phyloP scores from a whole-genome alignment of 2,888 invertebrate species.

The Drosophila barbarae region DNA sequence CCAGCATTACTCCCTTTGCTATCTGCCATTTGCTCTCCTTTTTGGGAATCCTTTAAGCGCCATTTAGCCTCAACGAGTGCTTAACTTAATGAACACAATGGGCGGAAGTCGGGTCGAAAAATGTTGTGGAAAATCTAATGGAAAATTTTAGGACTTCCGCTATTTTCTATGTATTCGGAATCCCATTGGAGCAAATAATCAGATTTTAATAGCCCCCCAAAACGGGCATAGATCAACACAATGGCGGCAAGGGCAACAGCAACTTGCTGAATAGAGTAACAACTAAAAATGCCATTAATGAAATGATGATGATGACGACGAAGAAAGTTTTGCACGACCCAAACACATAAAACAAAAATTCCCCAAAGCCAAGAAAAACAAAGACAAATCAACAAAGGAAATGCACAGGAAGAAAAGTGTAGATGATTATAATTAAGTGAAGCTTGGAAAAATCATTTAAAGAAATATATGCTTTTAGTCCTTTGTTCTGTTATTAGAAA shows the following conservation, averaged over 20 bases:
- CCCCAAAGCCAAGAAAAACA: slow-evolving; percentile 40
- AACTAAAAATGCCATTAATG: slow-evolving; percentile 62
- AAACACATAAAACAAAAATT: slow-evolving; percentile 66
- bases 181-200: slow-evolving; percentile 51
- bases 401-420: slow-evolving; percentile 24
- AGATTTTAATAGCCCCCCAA: slow-evolving; percentile 55
- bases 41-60: slow-evolving; percentile 25
- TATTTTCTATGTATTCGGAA: slow-evolving; percentile 18
- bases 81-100: slow-evolving; percentile 47
- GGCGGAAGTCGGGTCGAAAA: slow-evolving; percentile 17
- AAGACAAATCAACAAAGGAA: slow-evolving; percentile 39
- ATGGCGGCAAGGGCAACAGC: slow-evolving; percentile 5
- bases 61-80: slow-evolving; percentile 45
- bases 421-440: background rate
- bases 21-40: slow-evolving; percentile 1
- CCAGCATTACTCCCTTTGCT: slow-evolving; percentile 1
- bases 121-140: slow-evolving; percentile 29
- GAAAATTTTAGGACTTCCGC: slow-evolving; percentile 25
- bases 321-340: slow-evolving; percentile 58
- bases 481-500: no score
- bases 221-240: slow-evolving; percentile 56
- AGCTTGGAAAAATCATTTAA: background rate
- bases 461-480: no score
- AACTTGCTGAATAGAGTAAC: slow-evolving; percentile 33
- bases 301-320: slow-evolving; percentile 38